phyloP scores from a whole-genome alignment of 2,113 vertebrate genomes.

The Pandion haliaetus region DNA sequence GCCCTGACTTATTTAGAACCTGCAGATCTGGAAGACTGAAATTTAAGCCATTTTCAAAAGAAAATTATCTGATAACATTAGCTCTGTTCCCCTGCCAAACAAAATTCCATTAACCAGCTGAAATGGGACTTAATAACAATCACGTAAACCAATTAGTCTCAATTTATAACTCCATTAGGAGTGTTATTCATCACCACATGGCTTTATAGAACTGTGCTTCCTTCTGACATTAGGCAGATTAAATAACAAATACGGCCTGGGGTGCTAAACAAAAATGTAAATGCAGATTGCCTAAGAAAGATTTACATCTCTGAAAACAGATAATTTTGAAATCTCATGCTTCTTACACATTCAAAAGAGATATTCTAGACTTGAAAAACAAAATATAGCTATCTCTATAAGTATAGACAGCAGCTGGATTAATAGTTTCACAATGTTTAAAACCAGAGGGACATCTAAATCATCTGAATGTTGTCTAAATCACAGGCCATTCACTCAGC shows the following conservation, averaged over 20 bases:
- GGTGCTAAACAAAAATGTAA: conserved; percentile 63
- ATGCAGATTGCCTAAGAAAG: conserved; percentile 4
- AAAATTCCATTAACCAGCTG: conserved; percentile 75
- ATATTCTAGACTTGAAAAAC: neutral
- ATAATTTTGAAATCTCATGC: neutral
- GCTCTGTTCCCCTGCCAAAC: conserved; percentile 71
- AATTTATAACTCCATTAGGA: conserved; percentile 76
- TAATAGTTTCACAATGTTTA: neutral
- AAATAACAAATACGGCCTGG: conserved; percentile 64
- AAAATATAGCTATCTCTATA: neutral
- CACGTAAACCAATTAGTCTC: conserved; percentile 78
- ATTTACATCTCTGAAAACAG: neutral
- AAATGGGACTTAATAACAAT: conserved; percentile 77
- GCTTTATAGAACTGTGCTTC: conserved; percentile 44
- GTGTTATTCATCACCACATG: conserved; percentile 65
- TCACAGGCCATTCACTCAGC: neutral
- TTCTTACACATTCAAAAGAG: neutral
- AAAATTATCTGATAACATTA: conserved; percentile 70
- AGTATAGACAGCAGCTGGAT: neutral
- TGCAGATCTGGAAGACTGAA: conserved; percentile 34
- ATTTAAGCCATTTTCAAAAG: conserved; percentile 62
- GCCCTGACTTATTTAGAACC: conserved; percentile 33
- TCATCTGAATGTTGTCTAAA: neutral
- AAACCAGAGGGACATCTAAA: neutral
- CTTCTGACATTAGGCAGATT: conserved; percentile 66